phyloP scores from a whole-genome alignment of 2,797 vertebrate species.

The Sylvia borin region DNA sequence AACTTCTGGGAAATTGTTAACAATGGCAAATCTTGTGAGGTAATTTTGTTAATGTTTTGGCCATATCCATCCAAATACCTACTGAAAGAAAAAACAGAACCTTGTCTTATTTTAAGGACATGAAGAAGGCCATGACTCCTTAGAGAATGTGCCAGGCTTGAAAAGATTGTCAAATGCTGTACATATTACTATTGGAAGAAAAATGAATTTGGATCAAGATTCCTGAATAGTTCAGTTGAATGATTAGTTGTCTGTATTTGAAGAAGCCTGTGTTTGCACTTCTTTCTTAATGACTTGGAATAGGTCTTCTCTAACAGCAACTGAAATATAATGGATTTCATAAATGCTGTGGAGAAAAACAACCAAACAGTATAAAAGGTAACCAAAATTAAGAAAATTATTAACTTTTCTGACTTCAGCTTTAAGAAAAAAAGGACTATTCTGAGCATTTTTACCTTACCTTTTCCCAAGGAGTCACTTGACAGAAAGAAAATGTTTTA shows the following conservation, averaged over 20 bases:
- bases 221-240: neutral
- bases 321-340: neutral
- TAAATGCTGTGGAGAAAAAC: neutral
- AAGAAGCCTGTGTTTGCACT: neutral
- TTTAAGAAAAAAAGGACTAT: neutral
- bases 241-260: neutral
- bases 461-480: conserved; percentile 61
- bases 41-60: neutral
- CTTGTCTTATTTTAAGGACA: neutral
- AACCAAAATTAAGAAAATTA: neutral
- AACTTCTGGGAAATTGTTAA: neutral
- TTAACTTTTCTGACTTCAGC: neutral
- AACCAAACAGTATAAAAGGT: neutral
- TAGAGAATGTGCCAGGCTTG: neutral
- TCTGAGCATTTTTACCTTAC: conserved; percentile 25
- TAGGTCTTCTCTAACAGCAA: neutral
- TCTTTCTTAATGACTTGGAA: neutral
- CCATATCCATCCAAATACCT: neutral
- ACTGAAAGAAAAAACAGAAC: neutral
- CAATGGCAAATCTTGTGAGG: neutral
- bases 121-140: neutral
- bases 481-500: conserved; percentile 72
- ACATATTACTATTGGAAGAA: neutral
- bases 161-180: neutral
- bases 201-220: neutral